Conservation (phyloP, 2,888 invertebrate genomes). For the Drosophila yooni region DNA sequence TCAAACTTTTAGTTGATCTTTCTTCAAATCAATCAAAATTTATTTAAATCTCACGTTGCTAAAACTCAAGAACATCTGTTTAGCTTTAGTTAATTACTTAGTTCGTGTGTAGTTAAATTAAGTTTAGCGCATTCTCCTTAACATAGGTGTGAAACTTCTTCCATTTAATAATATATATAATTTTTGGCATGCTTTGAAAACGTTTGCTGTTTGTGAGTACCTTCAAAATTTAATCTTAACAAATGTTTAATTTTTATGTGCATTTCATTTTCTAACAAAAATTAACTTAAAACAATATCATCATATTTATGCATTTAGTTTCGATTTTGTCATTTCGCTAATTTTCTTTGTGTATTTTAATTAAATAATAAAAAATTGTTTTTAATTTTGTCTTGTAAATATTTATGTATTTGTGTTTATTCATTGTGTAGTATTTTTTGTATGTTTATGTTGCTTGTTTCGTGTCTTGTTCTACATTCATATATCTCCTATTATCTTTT, state of each 20-base stretch:
- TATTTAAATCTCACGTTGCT: neutral
- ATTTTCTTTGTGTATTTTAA: conserved; percentile 49
- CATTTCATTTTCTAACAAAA: conserved; percentile 71
- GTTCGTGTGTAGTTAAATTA: conserved; percentile 43
- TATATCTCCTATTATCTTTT: conserved; percentile 23
- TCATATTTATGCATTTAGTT: conserved; percentile 62
- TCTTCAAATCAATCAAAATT: neutral
- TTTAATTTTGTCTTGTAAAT: conserved; percentile 70
- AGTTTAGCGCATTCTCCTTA: conserved; percentile 58
- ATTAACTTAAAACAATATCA: conserved; percentile 54
- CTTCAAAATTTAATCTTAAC: conserved; percentile 28
- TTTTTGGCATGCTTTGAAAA: conserved; percentile 58
- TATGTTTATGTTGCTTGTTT: conserved; percentile 70
- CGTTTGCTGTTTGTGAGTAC: conserved; percentile 18
- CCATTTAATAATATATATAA: conserved; percentile 2
- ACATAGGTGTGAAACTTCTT: conserved; percentile 2
- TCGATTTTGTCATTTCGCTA: conserved; percentile 48
- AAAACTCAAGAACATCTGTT: neutral
- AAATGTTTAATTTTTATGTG: conserved; percentile 45
- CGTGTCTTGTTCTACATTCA: conserved; percentile 74
- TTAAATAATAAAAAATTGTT: conserved; percentile 63
- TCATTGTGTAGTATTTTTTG: conserved; percentile 42
- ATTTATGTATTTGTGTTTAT: conserved; percentile 66
- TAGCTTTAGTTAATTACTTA: conserved; percentile 33
- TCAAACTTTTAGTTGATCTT: conserved; percentile 1